phyloP scores from a whole-genome alignment of 1,140 invertebrate species.

The Drosophila gunungcola region DNA sequence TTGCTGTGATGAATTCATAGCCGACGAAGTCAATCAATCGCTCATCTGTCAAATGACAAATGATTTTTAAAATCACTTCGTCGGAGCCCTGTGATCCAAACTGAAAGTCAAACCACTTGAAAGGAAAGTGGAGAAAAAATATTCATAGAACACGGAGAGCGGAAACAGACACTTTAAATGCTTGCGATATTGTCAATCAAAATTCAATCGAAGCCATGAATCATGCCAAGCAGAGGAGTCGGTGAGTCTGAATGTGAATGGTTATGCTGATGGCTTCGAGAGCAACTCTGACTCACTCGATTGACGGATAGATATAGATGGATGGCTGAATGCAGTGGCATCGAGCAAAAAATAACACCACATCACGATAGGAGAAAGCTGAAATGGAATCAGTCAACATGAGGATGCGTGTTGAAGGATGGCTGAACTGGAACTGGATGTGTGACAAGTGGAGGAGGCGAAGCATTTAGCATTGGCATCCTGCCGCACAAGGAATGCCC shows the following conservation, averaged over 20 bases:
- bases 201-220: slow-evolving; percentile 84
- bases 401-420: slow-evolving; percentile 67
- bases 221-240: slow-evolving; percentile 57
- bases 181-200: slow-evolving; percentile 85
- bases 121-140: slow-evolving; percentile 21
- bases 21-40: slow-evolving; percentile 74
- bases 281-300: slow-evolving; percentile 47
- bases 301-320: slow-evolving; percentile 62
- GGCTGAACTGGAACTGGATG: slow-evolving; percentile 25
- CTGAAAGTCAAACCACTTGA: slow-evolving; percentile 30
- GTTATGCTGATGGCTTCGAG: slow-evolving; percentile 72
- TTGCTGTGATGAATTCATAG: slow-evolving; percentile 42
- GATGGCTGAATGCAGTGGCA: slow-evolving; percentile 21
- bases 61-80: slow-evolving; percentile 80
- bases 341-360: slow-evolving; percentile 34
- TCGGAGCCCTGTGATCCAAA: slow-evolving; percentile 29
- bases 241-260: slow-evolving; percentile 31
- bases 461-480: slow-evolving; percentile 78
- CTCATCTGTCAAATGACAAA: slow-evolving; percentile 81
- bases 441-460: slow-evolving; percentile 54
- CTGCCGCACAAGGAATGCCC: slow-evolving; percentile 25
- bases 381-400: slow-evolving; percentile 69
- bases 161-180: slow-evolving; percentile 85
- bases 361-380: slow-evolving; percentile 30
- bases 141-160: slow-evolving; percentile 62